phyloP scores from a whole-genome alignment of 2,113 vertebrate species.

The Petroica traversi region DNA sequence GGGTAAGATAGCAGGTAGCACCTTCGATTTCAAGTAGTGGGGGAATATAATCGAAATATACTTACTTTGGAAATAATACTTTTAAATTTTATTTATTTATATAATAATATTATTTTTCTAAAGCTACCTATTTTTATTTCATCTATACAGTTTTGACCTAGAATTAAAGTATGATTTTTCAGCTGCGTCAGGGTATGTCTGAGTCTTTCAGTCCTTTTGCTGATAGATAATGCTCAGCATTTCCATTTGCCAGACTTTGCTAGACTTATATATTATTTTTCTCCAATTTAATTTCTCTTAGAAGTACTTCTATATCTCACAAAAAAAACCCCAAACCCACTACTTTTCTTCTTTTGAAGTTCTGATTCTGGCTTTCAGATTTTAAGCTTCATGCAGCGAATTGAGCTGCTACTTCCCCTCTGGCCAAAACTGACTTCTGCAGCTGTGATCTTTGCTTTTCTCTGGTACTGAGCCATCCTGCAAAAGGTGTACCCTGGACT shows the following conservation, averaged over 20 bases:
- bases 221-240: background rate
- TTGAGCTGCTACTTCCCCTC: background rate
- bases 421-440: background rate
- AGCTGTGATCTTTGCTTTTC: background rate
- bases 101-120: background rate
- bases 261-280: background rate
- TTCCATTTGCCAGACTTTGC: background rate
- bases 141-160: background rate
- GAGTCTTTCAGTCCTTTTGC: background rate
- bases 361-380: background rate
- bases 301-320: background rate
- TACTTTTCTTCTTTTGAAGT: background rate
- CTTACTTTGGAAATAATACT: background rate
- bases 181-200: background rate
- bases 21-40: background rate
- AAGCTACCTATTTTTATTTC: background rate
- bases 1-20: background rate
- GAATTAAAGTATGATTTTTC: background rate
- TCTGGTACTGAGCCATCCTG: background rate
- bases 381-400: background rate
- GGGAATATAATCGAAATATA: background rate
- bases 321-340: accelerated
- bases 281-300: background rate
- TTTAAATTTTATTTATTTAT: background rate
- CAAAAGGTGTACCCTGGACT: background rate